Evolutionary conservation across 2,797 vertebrate species (phyloP).

Genomic region (Phyllotis vaccarum): DNA sequence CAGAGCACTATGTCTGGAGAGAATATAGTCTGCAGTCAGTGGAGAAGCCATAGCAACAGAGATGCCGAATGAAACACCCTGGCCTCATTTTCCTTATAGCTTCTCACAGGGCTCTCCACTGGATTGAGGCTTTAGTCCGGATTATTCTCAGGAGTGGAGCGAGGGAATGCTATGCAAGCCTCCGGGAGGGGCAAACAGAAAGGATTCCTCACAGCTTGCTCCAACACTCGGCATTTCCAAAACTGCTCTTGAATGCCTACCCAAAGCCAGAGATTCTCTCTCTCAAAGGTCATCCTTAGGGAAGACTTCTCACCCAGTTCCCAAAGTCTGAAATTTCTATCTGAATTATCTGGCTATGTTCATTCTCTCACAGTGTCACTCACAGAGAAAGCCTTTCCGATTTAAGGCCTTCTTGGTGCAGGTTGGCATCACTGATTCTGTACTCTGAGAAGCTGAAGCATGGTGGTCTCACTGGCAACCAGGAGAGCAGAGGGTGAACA

Average conservation of each 20-base stretch:
- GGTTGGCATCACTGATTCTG: slow-evolving; percentile 5
- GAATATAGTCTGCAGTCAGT: not conserved
- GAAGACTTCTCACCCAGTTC: not conserved
- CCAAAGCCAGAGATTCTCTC: not conserved
- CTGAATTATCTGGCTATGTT: not conserved
- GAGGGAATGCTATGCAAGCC: not conserved
- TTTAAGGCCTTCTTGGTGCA: not conserved
- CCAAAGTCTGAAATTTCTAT: not conserved
- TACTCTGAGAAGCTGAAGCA: not conserved
- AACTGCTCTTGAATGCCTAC: not conserved
- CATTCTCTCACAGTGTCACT: not conserved
- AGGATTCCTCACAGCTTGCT: not conserved
- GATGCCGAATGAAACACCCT: not conserved
- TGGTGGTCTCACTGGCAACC: not conserved
- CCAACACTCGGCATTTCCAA: not conserved
- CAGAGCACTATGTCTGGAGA: not conserved
- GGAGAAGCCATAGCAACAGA: not conserved
- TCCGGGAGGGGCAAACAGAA: not conserved
- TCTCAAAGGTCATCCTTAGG: not conserved
- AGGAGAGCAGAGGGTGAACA: slow-evolving; percentile 7
- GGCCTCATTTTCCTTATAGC: not conserved
- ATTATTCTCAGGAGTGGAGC: slow-evolving; percentile 1
- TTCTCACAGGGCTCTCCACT: not conserved
- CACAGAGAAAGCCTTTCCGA: slow-evolving; percentile 6
- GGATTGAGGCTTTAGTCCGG: not conserved